These are phyloP conservation scores for Mactromeris polynyma DNA, from an alignment of 2,888 invertebrate genomes.

Conservation along the genomic window DNA sequence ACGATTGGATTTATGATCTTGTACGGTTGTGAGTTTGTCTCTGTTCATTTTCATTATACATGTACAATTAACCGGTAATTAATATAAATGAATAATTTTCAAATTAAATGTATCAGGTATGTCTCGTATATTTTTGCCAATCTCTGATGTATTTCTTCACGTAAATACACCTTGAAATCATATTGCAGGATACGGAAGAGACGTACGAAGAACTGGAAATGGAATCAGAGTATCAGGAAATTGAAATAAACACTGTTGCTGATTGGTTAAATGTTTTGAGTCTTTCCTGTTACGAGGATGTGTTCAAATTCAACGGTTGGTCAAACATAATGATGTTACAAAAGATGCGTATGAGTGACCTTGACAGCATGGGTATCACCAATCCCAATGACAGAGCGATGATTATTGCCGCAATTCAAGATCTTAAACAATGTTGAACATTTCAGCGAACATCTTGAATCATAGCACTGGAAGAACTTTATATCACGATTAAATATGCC, in stretches of 20 bases:
- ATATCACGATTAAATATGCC: not conserved
- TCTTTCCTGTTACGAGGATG: conserved; percentile 11
- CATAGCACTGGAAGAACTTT: not conserved
- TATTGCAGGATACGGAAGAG: not conserved
- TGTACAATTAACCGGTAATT: too few relatives aligned
- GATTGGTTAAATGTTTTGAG: conserved; percentile 20
- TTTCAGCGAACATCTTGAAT: not conserved
- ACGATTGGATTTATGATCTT: too few relatives aligned
- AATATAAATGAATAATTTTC: too few relatives aligned
- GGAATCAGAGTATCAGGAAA: conserved; percentile 19
- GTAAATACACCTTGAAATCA: not conserved
- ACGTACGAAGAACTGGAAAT: not conserved
- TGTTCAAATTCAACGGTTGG: conserved; percentile 29
- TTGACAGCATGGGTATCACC: conserved; percentile 1
- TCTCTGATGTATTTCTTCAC: not conserved
- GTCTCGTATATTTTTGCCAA: not conserved
- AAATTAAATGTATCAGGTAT: too few relatives aligned
- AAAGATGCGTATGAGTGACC: conserved; percentile 21
- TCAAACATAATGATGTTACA: conserved; percentile 16
- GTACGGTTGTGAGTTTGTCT: too few relatives aligned
- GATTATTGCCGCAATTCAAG: conserved; percentile 19
- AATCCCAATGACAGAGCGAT: not conserved
- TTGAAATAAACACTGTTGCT: conserved; percentile 15
- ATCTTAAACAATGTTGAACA: conserved; percentile 17
- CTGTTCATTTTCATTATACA: too few relatives aligned